These are phyloP conservation scores for Nothoprocta pentlandii DNA, from an alignment of 2,113 vertebrate species.

Conservation along the genomic window DNA sequence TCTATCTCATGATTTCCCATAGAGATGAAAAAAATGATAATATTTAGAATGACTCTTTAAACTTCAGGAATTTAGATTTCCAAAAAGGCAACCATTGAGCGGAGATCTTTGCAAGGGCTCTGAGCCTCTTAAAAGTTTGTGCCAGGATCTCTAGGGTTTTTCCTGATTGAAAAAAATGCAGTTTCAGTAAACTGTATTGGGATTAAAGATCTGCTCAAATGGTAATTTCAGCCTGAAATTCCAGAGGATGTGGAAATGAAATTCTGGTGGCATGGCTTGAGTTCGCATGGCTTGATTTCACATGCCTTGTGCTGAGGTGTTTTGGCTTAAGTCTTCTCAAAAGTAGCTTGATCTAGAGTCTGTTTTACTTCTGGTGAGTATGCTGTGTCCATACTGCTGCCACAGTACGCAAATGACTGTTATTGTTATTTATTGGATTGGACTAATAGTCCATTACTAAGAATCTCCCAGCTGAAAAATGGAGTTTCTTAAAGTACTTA, in stretches of 20 bases:
- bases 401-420: background rate
- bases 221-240: background rate
- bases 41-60: background rate
- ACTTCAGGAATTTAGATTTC: background rate
- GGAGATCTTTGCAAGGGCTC: background rate
- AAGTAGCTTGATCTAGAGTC: background rate
- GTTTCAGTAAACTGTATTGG: background rate
- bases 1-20: background rate
- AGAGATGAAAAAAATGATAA: background rate
- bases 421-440: constrained; percentile 29
- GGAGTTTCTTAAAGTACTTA: background rate
- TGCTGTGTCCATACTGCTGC: background rate
- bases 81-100: background rate
- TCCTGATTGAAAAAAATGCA: background rate
- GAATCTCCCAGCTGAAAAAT: constrained; percentile 1
- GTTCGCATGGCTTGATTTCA: background rate
- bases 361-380: background rate
- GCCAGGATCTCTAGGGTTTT: background rate
- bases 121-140: background rate
- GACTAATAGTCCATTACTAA: background rate
- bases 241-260: background rate
- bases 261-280: background rate
- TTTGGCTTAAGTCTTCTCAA: background rate
- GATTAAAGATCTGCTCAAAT: background rate
- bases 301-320: background rate